These are phyloP conservation scores for Oncorhynchus nerka DNA, from an alignment of 2,113 vertebrate genomes.

Conservation along the genomic window DNA sequence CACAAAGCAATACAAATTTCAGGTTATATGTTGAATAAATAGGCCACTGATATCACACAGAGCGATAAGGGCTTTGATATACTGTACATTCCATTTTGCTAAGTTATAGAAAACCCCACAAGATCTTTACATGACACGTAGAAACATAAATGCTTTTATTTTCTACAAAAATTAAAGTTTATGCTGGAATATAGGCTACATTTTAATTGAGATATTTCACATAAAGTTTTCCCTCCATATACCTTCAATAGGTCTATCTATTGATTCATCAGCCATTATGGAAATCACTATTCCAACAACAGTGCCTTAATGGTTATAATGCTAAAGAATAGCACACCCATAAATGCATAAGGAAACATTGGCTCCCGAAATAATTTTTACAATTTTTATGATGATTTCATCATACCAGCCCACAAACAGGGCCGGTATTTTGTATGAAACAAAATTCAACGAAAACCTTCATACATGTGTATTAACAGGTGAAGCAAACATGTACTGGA, in stretches of 20 bases:
- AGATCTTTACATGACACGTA: not conserved
- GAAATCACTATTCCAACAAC: too few relatives aligned
- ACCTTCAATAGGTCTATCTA: not conserved
- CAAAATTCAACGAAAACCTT: too few relatives aligned
- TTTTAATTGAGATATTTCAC: not conserved
- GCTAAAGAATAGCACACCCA: too few relatives aligned
- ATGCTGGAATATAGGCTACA: not conserved
- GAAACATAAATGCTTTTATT: not conserved
- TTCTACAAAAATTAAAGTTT: not conserved
- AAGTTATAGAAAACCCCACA: not conserved
- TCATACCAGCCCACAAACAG: too few relatives aligned
- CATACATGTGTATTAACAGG: too few relatives aligned
- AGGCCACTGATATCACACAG: slow-evolving; percentile 17
- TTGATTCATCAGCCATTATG: too few relatives aligned
- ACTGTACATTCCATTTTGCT: not conserved
- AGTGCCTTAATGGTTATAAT: too few relatives aligned
- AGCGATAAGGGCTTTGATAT: not conserved
- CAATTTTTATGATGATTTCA: too few relatives aligned
- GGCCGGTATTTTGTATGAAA: too few relatives aligned
- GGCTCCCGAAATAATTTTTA: too few relatives aligned
- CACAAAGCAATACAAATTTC: slow-evolving; percentile 19
- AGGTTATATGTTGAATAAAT: slow-evolving; percentile 7
- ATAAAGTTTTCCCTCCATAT: not conserved
- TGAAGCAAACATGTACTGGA: too few relatives aligned
- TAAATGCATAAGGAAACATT: too few relatives aligned